Base-by-base conservation (phyloP, 1,140 invertebrate genomes). In the Neodiprion fabricii region DNA sequence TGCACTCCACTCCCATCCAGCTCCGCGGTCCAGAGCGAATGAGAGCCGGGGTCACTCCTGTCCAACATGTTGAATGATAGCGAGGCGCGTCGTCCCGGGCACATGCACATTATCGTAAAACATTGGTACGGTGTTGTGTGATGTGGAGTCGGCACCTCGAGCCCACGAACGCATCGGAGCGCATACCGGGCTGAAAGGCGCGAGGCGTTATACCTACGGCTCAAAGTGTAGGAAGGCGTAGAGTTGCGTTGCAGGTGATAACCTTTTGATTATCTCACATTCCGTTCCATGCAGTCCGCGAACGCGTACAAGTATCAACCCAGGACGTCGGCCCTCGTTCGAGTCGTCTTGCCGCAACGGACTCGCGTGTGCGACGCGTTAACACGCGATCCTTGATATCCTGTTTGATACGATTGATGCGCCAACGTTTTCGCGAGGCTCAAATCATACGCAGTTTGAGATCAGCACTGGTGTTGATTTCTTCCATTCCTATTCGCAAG, bases 221-320 rank as follows among this genome's bases (percentile, higher is more conserved):
- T 61, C n/a, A 9, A 4, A 61, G 11, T 61, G 53, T 17, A 61
- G 53, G 53, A 12, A 61, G 53, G 53, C 53, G 53, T 61, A 61
- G 53, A 61, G 53, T 61, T 61, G 53, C 53, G 53, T 61, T 61
- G 53, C 53, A 61, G 53, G 53, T 61, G 53, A 61, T 61, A 61
- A 61, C 53, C 53, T 61, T 61, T 61, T 61, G 53, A 61, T 61
- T 61, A 61, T 61, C 53, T 61, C n/a, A 61, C 53, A 61, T 61
- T 61, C 53, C 53, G n/a, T 61, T 61, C 53, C 53, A 3, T 61
- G 53, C 53, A 40, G 28, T 40, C 53, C 53, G 53, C 53, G 11
- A 61, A 61, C 53, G n/a, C 53, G 5, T 61, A 61, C 9, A 61
- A 61, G n/a, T 61, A 12, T 17, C 53, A 7, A 61, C 53, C 53